A percentile compares a stretch with the other conserved stretches of the same genome.
phyloP scores from a whole-genome alignment of 2,888 invertebrate genomes.

The Rugalucina vietnamica region DNA sequence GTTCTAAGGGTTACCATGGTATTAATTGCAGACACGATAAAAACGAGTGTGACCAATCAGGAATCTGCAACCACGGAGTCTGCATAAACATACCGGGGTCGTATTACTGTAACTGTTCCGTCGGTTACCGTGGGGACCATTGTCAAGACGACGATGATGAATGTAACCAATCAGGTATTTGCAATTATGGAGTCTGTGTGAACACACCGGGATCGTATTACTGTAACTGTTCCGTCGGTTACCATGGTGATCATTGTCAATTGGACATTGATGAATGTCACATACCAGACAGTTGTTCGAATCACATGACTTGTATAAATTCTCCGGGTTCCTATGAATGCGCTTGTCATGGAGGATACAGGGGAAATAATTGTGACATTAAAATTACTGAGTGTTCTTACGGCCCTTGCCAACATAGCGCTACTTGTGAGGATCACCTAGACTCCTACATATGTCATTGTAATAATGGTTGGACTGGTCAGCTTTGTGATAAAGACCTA shows the following conservation, averaged over 20 bases:
- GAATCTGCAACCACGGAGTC: background rate
- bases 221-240: slow-evolving; percentile 71
- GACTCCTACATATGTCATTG: background rate
- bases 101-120: too few species aligned
- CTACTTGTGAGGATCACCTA: background rate
- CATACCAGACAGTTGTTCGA: background rate
- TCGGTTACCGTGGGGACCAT: too few species aligned
- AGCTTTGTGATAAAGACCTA: background rate
- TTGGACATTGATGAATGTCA: background rate
- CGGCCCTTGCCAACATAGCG: background rate
- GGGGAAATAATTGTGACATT: background rate
- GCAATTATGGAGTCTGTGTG: slow-evolving; percentile 91
- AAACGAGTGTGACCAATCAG: too few species aligned
- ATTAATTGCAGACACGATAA: slow-evolving; percentile 62
- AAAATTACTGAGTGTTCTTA: background rate
- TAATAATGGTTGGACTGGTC: background rate
- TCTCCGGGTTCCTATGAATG: background rate
- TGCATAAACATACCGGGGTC: slow-evolving; percentile 58
- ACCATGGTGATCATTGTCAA: slow-evolving; percentile 25
- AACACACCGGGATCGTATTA: slow-evolving; percentile 76
- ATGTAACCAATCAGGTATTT: background rate
- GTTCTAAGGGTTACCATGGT: background rate
- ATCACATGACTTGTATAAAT: background rate
- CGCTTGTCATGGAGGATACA: background rate
- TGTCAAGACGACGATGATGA: too few species aligned